These are phyloP conservation scores for Hystrix brachyura DNA, from an alignment of 2,113 vertebrate species.

Conservation along the genomic window DNA sequence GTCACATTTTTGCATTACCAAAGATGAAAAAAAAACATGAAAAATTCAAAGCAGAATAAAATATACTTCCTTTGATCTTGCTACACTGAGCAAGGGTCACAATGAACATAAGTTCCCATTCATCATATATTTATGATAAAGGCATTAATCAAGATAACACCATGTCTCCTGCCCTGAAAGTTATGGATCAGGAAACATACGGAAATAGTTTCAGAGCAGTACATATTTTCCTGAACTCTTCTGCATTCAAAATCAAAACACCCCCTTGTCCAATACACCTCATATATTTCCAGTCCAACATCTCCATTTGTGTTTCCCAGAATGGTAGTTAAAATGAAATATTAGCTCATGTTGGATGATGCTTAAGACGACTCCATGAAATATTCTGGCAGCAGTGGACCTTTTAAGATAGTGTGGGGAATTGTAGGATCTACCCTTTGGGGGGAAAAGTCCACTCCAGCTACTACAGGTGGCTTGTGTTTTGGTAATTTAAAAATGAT, in stretches of 20 bases:
- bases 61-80: conserved; percentile 78
- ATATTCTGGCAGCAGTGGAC: conserved; percentile 36
- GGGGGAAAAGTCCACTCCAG: neutral
- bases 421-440: conserved; percentile 27
- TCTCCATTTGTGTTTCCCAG: conserved; percentile 84
- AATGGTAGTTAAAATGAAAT: conserved; percentile 82
- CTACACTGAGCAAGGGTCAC: conserved; percentile 58
- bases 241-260: conserved; percentile 80
- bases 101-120: conserved; percentile 64
- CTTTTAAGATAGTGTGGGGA: conserved; percentile 63
- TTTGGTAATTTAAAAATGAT: neutral
- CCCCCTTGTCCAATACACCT: conserved; percentile 52
- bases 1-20: conserved; percentile 46
- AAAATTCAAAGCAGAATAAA: conserved; percentile 65
- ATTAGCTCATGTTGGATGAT: conserved; percentile 71
- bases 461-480: neutral
- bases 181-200: conserved; percentile 81
- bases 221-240: conserved; percentile 56
- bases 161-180: conserved; percentile 63
- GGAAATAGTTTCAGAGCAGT: conserved; percentile 71
- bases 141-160: conserved; percentile 76
- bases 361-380: conserved; percentile 67
- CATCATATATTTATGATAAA: conserved; percentile 71
- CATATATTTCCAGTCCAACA: conserved; percentile 79
- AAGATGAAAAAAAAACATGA: conserved; percentile 52